Evolutionary conservation across 1,140 invertebrate genomes (phyloP).

Genomic region (Bombus breviceps): DNA sequence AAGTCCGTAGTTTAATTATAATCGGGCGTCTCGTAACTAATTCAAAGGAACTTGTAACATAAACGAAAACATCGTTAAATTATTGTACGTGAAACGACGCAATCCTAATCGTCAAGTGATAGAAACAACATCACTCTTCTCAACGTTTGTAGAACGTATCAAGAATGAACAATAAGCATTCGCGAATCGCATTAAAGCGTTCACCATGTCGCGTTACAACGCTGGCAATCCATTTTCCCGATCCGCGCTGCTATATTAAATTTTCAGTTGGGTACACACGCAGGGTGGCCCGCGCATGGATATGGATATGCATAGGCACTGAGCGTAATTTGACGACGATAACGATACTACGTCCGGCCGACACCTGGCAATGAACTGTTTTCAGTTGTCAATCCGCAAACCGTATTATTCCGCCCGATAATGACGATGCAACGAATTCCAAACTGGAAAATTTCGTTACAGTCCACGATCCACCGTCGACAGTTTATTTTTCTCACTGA

Average conservation of each 20-base stretch:
- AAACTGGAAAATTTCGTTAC: constrained; percentile 20
- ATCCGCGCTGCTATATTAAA: constrained; percentile 32
- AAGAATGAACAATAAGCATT: constrained; percentile 33
- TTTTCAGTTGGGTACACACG: constrained; percentile 47
- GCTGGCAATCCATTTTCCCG: constrained; percentile 28
- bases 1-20: no score
- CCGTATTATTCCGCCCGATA: constrained; percentile 32
- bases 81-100: no score
- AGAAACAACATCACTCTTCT: background rate
- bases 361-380: constrained; percentile 48
- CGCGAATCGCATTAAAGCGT: constrained; percentile 32
- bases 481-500: constrained; percentile 15
- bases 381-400: constrained; percentile 42
- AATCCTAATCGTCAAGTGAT: background rate
- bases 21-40: no score
- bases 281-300: background rate
- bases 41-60: no score
- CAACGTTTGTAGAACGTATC: background rate
- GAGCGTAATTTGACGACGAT: constrained; percentile 38
- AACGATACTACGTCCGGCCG: constrained; percentile 37
- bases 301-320: constrained; percentile 37
- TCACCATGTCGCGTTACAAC: constrained; percentile 1
- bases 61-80: no score
- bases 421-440: constrained; percentile 23
- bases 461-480: background rate